These are phyloP conservation scores for Nyctalus aviator DNA, from an alignment of 2,797 vertebrate genomes.

Conservation along the genomic window DNA sequence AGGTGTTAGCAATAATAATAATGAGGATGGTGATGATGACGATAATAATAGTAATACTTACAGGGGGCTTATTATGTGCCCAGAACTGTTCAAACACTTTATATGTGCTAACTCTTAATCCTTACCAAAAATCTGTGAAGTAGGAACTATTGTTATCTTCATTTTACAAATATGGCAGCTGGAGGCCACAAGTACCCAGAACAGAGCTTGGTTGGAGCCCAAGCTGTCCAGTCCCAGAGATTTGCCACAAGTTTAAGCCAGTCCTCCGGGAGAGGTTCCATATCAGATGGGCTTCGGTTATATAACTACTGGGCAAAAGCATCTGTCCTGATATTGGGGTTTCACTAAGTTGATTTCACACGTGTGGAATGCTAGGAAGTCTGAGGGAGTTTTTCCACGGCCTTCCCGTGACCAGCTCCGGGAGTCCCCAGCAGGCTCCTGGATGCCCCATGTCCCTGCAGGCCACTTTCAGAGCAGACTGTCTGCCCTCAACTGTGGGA, in stretches of 20 bases:
- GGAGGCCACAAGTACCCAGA: background rate
- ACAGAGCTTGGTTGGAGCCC: background rate
- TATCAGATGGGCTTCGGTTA: background rate
- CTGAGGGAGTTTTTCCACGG: background rate
- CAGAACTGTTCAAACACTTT: background rate
- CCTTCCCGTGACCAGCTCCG: background rate
- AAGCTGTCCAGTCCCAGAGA: background rate
- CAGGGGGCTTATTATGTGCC: background rate
- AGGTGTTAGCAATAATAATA: background rate
- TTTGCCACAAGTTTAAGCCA: background rate
- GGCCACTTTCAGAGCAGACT: background rate
- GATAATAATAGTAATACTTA: background rate
- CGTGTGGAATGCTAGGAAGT: background rate
- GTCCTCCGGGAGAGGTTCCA: background rate
- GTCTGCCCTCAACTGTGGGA: fast-evolving
- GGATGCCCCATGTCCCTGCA: background rate
- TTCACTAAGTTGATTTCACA: background rate
- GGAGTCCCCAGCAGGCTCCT: background rate
- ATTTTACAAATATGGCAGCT: background rate
- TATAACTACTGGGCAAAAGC: background rate
- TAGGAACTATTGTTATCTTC: background rate
- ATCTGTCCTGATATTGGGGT: background rate
- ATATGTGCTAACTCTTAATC: background rate
- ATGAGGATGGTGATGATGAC: background rate
- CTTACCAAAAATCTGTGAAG: background rate